A percentile compares a stretch with the other conserved stretches of the same genome.
Conservation (phyloP, 2,888 invertebrate species). For the Macrosoma leucophasiata region DNA sequence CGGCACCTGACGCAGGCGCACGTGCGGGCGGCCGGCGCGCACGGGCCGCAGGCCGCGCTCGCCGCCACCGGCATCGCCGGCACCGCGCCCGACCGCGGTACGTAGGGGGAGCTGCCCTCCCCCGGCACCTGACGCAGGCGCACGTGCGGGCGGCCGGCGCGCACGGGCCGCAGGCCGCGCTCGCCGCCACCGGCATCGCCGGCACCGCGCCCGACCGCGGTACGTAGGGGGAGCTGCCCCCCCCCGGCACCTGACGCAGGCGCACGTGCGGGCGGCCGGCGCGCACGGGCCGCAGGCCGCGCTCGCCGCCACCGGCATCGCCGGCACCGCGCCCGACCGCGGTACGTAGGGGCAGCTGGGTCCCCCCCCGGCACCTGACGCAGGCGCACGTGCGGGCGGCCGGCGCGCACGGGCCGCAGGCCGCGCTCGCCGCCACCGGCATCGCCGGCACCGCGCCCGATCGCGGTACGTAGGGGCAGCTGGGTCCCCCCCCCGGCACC, state of each 20-base stretch:
- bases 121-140: too few relatives aligned
- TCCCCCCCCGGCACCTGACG: constrained; percentile 13
- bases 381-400: too few relatives aligned
- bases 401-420: constrained; percentile 34
- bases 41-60: neutral
- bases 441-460: neutral
- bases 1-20: too few relatives aligned
- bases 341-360: too few relatives aligned
- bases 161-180: too few relatives aligned
- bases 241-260: constrained; percentile 1
- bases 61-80: neutral
- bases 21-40: too few relatives aligned
- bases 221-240: constrained; percentile 10
- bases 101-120: too few relatives aligned
- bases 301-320: constrained; percentile 92
- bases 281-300: constrained; percentile 90
- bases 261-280: constrained; percentile 47
- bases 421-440: neutral
- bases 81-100: too few relatives aligned
- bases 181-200: constrained; percentile 65
- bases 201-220: constrained; percentile 79
- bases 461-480: too few relatives aligned
- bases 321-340: constrained; percentile 95
- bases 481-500: too few relatives aligned
- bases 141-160: too few relatives aligned